Base-by-base conservation (phyloP, 2,113 vertebrate genomes). In the Geothlypis trichas region DNA sequence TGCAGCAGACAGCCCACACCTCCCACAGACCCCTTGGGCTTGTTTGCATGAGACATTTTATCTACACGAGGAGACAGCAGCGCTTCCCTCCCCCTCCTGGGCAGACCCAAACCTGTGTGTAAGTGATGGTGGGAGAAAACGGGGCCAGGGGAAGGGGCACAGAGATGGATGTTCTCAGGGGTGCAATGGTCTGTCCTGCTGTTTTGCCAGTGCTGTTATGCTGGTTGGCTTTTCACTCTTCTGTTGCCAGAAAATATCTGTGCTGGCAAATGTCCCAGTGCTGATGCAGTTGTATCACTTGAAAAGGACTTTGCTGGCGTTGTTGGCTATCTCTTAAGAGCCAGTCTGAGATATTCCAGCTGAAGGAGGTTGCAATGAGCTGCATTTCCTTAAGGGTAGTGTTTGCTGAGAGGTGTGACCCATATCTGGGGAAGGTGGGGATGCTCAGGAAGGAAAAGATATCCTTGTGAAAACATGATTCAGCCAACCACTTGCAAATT, bases 271-370 rank as follows among this genome's bases (percentile, higher is more conserved):
- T 24, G 11, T 72, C 93, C 89, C 31, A 22, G 69, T 85, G 87
- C 84, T 91, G 91, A 95, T 89, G 89, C 87, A 76, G 84, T 68
- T 1, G 1, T 89, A 96, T 87, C 71, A 33, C 77, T 94, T 76
- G 78, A 65, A 87, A 89, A 95, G 87, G 74, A 76, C 65, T 97
- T 95, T 76, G 71, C 54, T 96, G 93, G 74, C 67, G 73, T 49
- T 84, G 75, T 89, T 84, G 87, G 16, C 61, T 89, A 52, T 84
- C 42, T 84, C 79, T 66, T 55, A 87, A 54, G 49, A 91, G 71
- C 74, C 66, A 62, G 44, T 15, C 77, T 73, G 74, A 94, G 69
- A 31, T 58, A 71, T 27, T 66, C 79, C 72, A 90, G 79, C 41
- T 2, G 1, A 90, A 91, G 74, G 78, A 65, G 9, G 0, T 55